These are phyloP conservation scores for Arrhamphus sclerolepis DNA, from an alignment of 2,797 vertebrate species.

Conservation along the genomic window DNA sequence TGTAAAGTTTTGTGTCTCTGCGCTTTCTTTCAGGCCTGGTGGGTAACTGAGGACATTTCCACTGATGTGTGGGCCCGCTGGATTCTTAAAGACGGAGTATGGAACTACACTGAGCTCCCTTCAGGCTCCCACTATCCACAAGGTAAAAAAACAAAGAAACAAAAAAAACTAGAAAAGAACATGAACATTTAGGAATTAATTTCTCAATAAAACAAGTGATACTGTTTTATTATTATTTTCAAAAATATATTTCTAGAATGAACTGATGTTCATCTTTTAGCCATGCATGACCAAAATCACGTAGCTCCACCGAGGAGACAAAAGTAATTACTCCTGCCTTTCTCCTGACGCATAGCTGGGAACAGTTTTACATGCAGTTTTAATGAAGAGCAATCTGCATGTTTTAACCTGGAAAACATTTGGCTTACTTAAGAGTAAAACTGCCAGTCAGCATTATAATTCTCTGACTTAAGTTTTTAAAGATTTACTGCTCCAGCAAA, in stretches of 20 bases:
- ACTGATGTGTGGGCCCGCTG: conserved; percentile 80
- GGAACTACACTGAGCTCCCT: conserved; percentile 69
- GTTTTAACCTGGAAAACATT: no score
- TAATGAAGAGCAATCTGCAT: not conserved
- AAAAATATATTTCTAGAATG: no score
- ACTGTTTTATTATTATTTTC: no score
- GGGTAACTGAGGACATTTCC: conserved; percentile 23
- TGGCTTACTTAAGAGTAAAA: not conserved
- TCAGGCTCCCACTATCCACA: conserved; percentile 21
- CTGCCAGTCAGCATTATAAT: conserved; percentile 1
- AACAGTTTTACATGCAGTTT: not conserved
- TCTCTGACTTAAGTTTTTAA: not conserved
- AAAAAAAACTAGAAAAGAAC: not conserved
- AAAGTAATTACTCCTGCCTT: not conserved
- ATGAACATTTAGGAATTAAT: no score
- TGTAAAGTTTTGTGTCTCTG: not conserved
- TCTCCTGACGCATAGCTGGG: not conserved
- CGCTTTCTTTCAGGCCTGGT: conserved; percentile 74
- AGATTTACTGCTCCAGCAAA: no score
- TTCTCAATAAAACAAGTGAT: no score
- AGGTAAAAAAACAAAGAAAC: conserved; percentile 48
- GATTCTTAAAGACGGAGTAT: fast-evolving
- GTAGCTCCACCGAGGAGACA: no score
- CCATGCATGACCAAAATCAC: no score
- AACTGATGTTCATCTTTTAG: no score